Evolutionary conservation across 2,888 invertebrate species (phyloP).

Genomic region (Agrochola circellaris): DNA sequence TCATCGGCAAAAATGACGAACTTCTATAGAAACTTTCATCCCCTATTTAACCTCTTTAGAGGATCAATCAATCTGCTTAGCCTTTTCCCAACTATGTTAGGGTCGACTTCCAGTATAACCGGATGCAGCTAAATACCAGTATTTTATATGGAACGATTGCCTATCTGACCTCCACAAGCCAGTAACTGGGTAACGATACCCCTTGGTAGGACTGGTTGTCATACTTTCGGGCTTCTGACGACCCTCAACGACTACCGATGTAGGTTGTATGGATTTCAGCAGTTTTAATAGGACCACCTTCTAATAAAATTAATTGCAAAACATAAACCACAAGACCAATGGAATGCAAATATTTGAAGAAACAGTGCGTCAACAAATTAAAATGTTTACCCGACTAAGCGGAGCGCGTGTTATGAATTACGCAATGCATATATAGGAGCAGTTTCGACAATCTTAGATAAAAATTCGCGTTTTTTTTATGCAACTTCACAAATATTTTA

Average conservation of each 20-base stretch:
- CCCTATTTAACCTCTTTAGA: too few species aligned
- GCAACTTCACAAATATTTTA: conserved; percentile 19
- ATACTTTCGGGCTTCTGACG: too few species aligned
- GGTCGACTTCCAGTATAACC: too few species aligned
- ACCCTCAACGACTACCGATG: too few species aligned
- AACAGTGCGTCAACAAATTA: conserved; percentile 21
- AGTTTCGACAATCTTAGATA: conserved; percentile 17
- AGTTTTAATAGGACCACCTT: not conserved
- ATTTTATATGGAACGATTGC: too few species aligned
- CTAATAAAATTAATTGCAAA: conserved; percentile 18
- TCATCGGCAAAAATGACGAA: too few species aligned
- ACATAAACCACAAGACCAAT: not conserved
- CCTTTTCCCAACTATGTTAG: too few species aligned
- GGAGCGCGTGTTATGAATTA: conserved; percentile 13
- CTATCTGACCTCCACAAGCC: too few species aligned
- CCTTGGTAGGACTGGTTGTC: too few species aligned
- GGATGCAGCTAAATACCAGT: too few species aligned
- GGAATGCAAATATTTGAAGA: conserved; percentile 30
- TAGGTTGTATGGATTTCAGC: too few species aligned
- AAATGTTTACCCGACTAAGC: conserved; percentile 24
- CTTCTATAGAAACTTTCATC: not conserved
- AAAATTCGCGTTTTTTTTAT: conserved; percentile 17
- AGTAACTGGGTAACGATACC: too few species aligned
- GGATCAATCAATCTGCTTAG: not conserved
- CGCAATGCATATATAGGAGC: conserved; percentile 5